Evolutionary conservation across 2,113 vertebrate species (phyloP).

Genomic region (Onychorhynchus coronatus): DNA sequence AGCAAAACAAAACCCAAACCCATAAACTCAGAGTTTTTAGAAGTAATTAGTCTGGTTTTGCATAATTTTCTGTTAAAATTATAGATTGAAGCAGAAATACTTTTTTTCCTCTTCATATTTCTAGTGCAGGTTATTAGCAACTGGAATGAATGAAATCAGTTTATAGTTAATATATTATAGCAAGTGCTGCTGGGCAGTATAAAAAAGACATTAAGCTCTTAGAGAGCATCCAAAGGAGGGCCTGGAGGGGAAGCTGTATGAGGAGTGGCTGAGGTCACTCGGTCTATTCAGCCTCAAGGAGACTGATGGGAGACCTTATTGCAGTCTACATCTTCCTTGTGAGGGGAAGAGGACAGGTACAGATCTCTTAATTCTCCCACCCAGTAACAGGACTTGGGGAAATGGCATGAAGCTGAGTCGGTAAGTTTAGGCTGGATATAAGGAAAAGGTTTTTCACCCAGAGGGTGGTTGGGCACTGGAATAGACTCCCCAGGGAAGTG

Average conservation of each 20-base stretch:
- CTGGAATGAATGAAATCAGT: neutral
- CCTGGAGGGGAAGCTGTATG: neutral
- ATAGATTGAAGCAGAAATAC: neutral
- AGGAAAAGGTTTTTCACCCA: neutral
- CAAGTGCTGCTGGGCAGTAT: neutral
- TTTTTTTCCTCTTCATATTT: neutral
- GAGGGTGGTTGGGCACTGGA: neutral
- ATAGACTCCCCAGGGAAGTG: fast-evolving
- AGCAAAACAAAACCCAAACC: neutral
- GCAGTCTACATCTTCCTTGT: neutral
- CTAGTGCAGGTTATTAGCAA: neutral
- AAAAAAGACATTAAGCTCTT: neutral
- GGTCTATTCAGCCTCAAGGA: neutral
- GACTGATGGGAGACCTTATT: neutral
- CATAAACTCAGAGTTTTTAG: neutral
- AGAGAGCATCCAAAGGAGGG: neutral
- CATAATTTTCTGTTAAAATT: neutral
- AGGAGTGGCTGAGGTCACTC: neutral
- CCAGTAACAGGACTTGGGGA: neutral
- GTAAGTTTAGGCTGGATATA: neutral
- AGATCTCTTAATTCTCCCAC: neutral
- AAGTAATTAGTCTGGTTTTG: neutral
- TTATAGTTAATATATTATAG: neutral
- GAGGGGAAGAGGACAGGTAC: neutral
- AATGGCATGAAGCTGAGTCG: neutral